These are phyloP conservation scores for Xenotilapia caudafasciata DNA, from an alignment of 2,113 vertebrate genomes.

Conservation along the genomic window DNA sequence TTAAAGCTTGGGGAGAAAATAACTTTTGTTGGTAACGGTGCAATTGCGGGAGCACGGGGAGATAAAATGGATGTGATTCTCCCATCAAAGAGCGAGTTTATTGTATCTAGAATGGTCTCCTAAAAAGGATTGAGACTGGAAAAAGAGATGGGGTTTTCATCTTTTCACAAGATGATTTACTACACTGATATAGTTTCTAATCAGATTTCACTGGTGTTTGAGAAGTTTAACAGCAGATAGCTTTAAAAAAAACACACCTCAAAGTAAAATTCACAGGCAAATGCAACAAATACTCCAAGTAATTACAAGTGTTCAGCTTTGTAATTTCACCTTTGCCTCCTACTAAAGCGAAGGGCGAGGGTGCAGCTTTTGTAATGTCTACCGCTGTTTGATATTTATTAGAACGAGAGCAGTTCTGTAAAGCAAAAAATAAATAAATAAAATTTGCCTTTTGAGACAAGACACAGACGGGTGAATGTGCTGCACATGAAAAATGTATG, in stretches of 20 bases:
- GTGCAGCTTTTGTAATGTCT: background rate
- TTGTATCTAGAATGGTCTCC: slow-evolving; percentile 30
- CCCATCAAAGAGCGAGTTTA: slow-evolving; percentile 44
- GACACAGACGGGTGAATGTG: background rate
- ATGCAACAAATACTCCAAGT: background rate
- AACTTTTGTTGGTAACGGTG: slow-evolving; percentile 32
- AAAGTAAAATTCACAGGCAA: background rate
- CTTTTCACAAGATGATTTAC: slow-evolving; percentile 31
- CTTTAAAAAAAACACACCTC: background rate
- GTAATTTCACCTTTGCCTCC: background rate
- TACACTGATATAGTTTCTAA: slow-evolving; percentile 30
- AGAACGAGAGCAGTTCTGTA: background rate
- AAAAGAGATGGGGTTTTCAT: slow-evolving; percentile 43
- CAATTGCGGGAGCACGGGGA: slow-evolving; percentile 9
- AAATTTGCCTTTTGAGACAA: background rate
- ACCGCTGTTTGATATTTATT: background rate
- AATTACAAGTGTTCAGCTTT: background rate
- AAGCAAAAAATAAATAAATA: background rate
- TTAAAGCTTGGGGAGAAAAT: slow-evolving; percentile 30
- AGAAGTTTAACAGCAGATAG: slow-evolving; percentile 18
- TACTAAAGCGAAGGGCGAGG: background rate
- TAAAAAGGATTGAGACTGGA: slow-evolving; percentile 44
- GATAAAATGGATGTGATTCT: slow-evolving; percentile 52
- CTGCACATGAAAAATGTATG: background rate
- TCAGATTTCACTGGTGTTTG: slow-evolving; percentile 27